Evolutionary conservation across 1,140 invertebrate species (phyloP).

Genomic region (Aphelinus certus): DNA sequence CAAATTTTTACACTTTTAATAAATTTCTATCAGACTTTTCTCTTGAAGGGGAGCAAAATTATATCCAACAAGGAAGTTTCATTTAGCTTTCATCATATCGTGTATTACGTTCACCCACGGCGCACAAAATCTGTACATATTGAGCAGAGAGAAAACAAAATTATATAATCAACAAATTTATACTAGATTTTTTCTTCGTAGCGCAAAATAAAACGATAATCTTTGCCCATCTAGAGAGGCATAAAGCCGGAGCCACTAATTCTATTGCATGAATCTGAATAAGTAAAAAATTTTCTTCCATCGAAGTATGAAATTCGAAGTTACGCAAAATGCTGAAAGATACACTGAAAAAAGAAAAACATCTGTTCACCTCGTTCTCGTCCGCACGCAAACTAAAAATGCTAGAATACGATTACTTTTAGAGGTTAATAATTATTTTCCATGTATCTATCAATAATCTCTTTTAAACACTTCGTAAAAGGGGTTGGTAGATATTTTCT

Average conservation of each 20-base stretch:
- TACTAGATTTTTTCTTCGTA: conserved; percentile 22
- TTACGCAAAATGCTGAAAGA: conserved; percentile 24
- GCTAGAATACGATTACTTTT: conserved; percentile 33
- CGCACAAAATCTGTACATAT: conserved; percentile 6
- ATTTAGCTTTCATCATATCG: too few relatives aligned
- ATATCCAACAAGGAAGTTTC: not conserved
- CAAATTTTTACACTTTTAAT: conserved; percentile 25
- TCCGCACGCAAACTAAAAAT: conserved; percentile 30
- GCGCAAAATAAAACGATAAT: conserved; percentile 46
- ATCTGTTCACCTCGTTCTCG: conserved; percentile 30
- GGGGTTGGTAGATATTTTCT: conserved; percentile 12
- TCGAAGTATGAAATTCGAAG: conserved; percentile 28
- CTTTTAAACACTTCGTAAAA: conserved; percentile 31
- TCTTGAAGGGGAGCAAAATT: conserved; percentile 2
- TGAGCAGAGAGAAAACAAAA: conserved; percentile 13
- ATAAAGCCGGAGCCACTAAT: not conserved
- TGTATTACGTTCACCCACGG: not conserved
- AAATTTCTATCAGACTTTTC: conserved; percentile 31
- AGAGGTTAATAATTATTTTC: conserved; percentile 4
- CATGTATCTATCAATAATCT: not conserved
- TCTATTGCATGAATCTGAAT: conserved; percentile 25
- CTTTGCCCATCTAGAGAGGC: not conserved
- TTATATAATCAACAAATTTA: not conserved
- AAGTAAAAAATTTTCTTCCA: conserved; percentile 30
- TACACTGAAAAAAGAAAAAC: conserved; percentile 22